Evolutionary conservation across 1,140 invertebrate species (phyloP), one percentile per base, ranked within the genome.

Genomic region (Lerema accius): DNA sequence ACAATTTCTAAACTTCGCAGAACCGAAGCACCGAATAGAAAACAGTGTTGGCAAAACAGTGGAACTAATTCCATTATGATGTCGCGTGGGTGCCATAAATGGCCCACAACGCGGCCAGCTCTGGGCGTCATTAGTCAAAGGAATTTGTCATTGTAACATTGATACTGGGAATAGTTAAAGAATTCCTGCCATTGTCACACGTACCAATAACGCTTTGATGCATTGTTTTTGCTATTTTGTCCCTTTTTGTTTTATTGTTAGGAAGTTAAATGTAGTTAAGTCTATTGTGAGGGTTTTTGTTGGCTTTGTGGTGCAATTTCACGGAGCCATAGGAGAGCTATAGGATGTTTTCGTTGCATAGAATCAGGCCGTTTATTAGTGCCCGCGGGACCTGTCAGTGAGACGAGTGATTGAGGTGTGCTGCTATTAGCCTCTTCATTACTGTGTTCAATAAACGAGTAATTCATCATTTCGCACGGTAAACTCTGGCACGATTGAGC

Each of bases 251-350:
- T 56, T 76, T 66, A 86, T 90, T 90, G 86, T 89, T 85, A 79
- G 84, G 87, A 78, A 90, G 87, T 89, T 89, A 89, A 86, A 88
- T 89, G 84, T 86, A 76, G 82, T 89, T 89, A 85, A 84, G 63
- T 67, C 51, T 63, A 82, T 89, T 90, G 82, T 86, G n/a, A 15
- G 32, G n/a, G 60, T 84, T 86, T 80, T 85, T 87, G 76, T 84
- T 43, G 11, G 39, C 46, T 50, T 84, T 89, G 79, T 86, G 19
- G 14, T 58, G 4, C n/a, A 68, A 89, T 89, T 85, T 89, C 79
- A 86, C 71, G 81, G 63, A 68, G 65, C 67, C 63, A 70, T 73
- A 58, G 66, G 68, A 50, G 40, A 53, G 53, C 67, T 76, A 72
- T 74, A 67, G 67, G 73, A 59, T 80, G 74, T 73, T 79, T 65